Base-by-base conservation (phyloP, 2,113 vertebrate genomes). In the Conger conger region DNA sequence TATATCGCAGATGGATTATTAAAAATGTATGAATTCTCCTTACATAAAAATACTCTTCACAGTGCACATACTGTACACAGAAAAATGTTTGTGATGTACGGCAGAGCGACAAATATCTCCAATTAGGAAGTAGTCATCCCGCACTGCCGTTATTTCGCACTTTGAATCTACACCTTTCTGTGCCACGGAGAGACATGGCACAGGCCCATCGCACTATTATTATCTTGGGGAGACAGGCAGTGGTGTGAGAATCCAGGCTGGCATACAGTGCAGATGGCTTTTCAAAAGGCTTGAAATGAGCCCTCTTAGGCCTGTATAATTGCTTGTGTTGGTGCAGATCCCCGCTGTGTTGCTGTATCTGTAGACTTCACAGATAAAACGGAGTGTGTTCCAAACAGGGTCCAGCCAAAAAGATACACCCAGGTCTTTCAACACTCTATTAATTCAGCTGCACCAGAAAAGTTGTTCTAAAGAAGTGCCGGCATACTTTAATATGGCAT, bases 401-500 rank as follows among this genome's bases (percentile, higher is more conserved):
- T 78, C 79, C 79, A 15, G 54, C 42, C 57, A 76, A 23, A 36
- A 15, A 17, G 60, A 23, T 36, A 13, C 37, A 82, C 57, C 2
- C 57, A 38, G 30, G 53, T 54, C 35, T 57, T 16, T 8, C 23
- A n/a, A 85, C 81, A 57, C 80, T 82, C 33, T 33, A 76, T 86
- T 85, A 73, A 83, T 84, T 88, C 86, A 87, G 79, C 83, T 87
- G 78, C 84, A 86, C 86, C 68, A 85, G 83, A 91, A 88, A 88
- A 89, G 87, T 82, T 88, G 85, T 81, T 88, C 83, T 60, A 60
- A 77, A 83, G 76, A 83, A 50, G 45, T 13, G 15, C 45, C 3
- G 0, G 8, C 45, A 13, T 50, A 50, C 45, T 50, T n/a, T n/a
- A n/a, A n/a, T n/a, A n/a, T n/a, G n/a, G n/a, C n/a, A n/a, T 50